Conservation (phyloP, 1,140 invertebrate genomes). For the Xylocopa sonorina region DNA sequence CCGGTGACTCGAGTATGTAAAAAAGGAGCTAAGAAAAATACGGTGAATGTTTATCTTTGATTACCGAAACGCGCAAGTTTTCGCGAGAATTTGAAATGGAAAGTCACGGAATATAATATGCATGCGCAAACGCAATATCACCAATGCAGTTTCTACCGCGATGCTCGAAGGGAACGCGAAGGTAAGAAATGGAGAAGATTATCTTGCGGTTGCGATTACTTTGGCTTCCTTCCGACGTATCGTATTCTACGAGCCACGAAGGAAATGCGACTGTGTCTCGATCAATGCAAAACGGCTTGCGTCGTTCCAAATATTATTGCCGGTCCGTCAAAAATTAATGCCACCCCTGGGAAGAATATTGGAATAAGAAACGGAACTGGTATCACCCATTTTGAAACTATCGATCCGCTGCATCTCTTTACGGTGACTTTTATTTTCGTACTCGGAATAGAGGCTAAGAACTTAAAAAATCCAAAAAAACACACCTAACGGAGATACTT, state of each 20-base stretch:
- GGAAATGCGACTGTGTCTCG: constrained; percentile 53
- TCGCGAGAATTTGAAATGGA: background rate
- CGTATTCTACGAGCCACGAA: constrained; percentile 68
- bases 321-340: background rate
- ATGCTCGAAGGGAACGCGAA: constrained; percentile 60
- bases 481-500: too few species aligned
- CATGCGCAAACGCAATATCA: constrained; percentile 8
- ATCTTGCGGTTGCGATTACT: constrained; percentile 80
- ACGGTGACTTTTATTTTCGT: background rate
- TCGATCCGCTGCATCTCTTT: background rate
- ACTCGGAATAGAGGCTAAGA: background rate
- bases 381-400: background rate
- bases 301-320: constrained; percentile 24
- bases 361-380: background rate
- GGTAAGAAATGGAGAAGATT: constrained; percentile 76
- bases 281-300: constrained; percentile 24
- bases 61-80: background rate
- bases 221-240: constrained; percentile 79
- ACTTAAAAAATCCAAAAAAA: background rate
- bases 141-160: constrained; percentile 27
- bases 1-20: too few species aligned
- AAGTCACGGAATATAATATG: constrained; percentile 43
- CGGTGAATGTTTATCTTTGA: background rate
- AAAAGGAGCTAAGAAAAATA: too few species aligned
- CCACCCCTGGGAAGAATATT: background rate